phyloP scores from a whole-genome alignment of 2,113 vertebrate genomes.

The Oryzias javanicus region DNA sequence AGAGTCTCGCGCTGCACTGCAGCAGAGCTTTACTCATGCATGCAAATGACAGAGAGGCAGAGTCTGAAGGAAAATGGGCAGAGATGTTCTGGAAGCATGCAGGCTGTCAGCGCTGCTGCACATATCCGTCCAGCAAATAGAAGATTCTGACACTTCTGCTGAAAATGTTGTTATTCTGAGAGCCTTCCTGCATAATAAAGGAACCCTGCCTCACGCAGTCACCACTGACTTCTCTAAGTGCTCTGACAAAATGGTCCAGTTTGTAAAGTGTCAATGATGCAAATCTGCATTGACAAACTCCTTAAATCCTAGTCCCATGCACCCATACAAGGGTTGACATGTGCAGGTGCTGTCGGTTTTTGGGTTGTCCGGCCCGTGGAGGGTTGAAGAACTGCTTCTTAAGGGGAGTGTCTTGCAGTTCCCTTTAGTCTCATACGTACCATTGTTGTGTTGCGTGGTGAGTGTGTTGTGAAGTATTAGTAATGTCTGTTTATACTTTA shows the following conservation, averaged over 20 bases:
- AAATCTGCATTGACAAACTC: conserved; percentile 20
- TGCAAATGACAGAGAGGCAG: conserved; percentile 27
- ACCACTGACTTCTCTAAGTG: conserved; percentile 40
- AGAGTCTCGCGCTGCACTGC: conserved; percentile 39
- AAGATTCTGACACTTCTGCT: too few species aligned
- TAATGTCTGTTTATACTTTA: too few species aligned
- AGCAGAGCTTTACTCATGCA: conserved; percentile 66
- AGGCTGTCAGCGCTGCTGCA: conserved; percentile 5
- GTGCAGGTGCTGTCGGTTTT: too few species aligned
- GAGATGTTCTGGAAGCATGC: conserved; percentile 52
- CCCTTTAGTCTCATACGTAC: too few species aligned
- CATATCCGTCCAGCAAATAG: background rate
- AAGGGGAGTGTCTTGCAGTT: too few species aligned
- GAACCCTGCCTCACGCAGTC: conserved; percentile 24
- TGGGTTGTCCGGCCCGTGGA: too few species aligned
- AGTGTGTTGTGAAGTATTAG: too few species aligned
- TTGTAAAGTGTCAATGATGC: conserved; percentile 52
- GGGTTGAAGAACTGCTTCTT: too few species aligned
- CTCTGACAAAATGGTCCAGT: conserved; percentile 55
- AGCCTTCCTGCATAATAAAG: conserved; percentile 56
- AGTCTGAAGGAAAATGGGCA: conserved; percentile 30
- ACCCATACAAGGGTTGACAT: too few species aligned
- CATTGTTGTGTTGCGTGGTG: too few species aligned
- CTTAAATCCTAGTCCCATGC: background rate
- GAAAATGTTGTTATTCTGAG: conserved; percentile 5